Evolutionary conservation across 2,888 invertebrate genomes (phyloP), one percentile per base, ranked within the genome.

Genomic region (Drosophila quinaria): DNA sequence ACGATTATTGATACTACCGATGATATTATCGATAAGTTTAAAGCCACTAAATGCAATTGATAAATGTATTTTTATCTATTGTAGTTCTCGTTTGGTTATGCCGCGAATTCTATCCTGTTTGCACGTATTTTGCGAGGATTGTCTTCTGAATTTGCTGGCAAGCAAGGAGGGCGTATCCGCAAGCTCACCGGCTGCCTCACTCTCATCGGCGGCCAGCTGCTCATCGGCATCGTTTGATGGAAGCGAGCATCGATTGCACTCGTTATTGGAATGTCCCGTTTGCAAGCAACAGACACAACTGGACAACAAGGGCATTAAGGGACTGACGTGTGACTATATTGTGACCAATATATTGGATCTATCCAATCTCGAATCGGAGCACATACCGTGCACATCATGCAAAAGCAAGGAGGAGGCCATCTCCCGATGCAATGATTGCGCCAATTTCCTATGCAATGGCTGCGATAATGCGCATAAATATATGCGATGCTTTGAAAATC

Each of bases 401-500:
- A 98, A 98, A 92, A 97, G 98, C 87, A 97, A 97, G 93, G 98
- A 98, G 93, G 96, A 96, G 87, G 98, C 98, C 15, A 96, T 98
- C 55, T 98, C 98, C 11, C 95, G 98, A 70, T 99, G 98, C 93
- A 96, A 96, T 85, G 98, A 98, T 92, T 99, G 98, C 93, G 97
- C 97, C 90, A 97, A 97, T 93, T 97, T 98, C 92, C 94, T 99
- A 54, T 98, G 98, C 93, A 95, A 96, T 73, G 97, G 97, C 91
- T 99, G 98, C 94, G 97, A 98, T 90, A 97, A 97, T 42, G 98
- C 98, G 66, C 98, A 99, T 93, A 97, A 97, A 92, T 98, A 97
- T 91, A 98, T 98, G 98, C 95, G 98, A 80, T 98, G 98, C 93
- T 99, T 99, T 92, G 98, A 98, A 93, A 97, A 97, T 89, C 98